These are phyloP conservation scores for Mythimna pallens DNA, from an alignment of 2,888 invertebrate species.

Conservation along the genomic window DNA sequence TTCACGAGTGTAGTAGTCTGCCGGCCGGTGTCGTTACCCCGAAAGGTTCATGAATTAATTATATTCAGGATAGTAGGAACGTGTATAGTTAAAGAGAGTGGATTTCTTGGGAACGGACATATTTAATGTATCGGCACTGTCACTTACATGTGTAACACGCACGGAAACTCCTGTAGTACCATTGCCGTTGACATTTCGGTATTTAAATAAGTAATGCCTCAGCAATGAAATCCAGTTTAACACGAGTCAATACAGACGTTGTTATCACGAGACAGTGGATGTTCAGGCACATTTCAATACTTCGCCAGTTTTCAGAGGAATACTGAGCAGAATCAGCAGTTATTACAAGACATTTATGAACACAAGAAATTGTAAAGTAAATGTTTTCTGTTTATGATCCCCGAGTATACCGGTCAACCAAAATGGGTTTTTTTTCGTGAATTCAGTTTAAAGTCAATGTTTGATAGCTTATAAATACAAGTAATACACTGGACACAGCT, in stretches of 20 bases:
- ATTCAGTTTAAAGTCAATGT: not conserved
- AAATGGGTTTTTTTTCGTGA: not conserved
- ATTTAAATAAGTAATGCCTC: slow-evolving; percentile 30
- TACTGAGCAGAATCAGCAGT: not conserved
- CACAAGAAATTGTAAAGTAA: not conserved
- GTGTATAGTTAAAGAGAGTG: slow-evolving; percentile 34
- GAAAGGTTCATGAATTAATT: slow-evolving; percentile 59
- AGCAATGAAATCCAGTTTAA: slow-evolving; percentile 5
- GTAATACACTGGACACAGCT: not conserved
- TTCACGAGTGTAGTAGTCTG: slow-evolving; percentile 12
- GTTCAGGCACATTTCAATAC: not conserved
- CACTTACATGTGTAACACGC: slow-evolving; percentile 14
- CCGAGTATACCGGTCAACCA: not conserved
- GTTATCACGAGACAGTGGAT: not conserved
- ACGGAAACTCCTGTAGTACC: not conserved
- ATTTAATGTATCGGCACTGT: slow-evolving; percentile 49
- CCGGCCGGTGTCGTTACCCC: slow-evolving; percentile 21
- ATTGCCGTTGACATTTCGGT: slow-evolving; percentile 24
- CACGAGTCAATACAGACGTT: not conserved
- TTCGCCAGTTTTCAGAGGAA: not conserved
- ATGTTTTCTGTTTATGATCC: not conserved
- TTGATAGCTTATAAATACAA: not conserved
- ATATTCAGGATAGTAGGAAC: slow-evolving; percentile 42
- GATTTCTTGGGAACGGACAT: slow-evolving; percentile 38
- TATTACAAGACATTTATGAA: not conserved